Base-by-base conservation (phyloP, 1,140 invertebrate genomes). In the Drosophila pruinosa region DNA sequence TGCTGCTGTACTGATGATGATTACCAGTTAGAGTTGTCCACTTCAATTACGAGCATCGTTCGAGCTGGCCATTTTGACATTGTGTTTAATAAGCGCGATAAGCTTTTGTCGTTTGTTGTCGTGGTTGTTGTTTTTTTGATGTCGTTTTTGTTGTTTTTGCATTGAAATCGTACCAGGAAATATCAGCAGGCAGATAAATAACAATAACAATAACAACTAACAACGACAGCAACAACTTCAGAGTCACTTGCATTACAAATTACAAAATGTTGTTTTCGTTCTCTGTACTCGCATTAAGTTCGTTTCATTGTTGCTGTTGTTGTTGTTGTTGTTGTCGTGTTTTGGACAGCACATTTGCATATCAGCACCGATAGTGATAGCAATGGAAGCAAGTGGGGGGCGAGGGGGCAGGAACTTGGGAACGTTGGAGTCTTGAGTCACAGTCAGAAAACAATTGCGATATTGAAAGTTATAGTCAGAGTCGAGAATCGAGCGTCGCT, bases 1-100 rank as follows among this genome's bases (percentile, higher is more conserved):
- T 45, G 17, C 17, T 7, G 6, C 4, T 28, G 17, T 38, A 41
- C 24, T 52, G 26, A 45, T 17, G 38, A 34, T 31, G 48, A 64
- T 57, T 48, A 21, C n/a, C 61, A 31, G 34, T 58, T 71, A 50
- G n/a, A 38, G 26, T 53, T 63, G 41, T 71, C 41, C 73, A 64
- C 61, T 65, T 56, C 57, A 78, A 79, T 79, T 45, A 28, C 26
- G 41, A 21, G 41, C 57, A 48, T 59, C 24, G 15, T 67, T 67
- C 36, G 52, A 59, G 75, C 74, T 75, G 80, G 72, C 52, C 72
- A 86, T 77, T 85, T 80, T 85, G 81, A 86, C 82, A 85, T 86
- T 86, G 77, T 86, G 71, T 86, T 86, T 86, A 86, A 86, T 76
- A 83, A 86, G 75, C 68, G 77, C 69, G 80, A 85, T 85, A 85